Conservation (phyloP, 2,888 invertebrate species). For the Megaustenia siamemsis region DNA sequence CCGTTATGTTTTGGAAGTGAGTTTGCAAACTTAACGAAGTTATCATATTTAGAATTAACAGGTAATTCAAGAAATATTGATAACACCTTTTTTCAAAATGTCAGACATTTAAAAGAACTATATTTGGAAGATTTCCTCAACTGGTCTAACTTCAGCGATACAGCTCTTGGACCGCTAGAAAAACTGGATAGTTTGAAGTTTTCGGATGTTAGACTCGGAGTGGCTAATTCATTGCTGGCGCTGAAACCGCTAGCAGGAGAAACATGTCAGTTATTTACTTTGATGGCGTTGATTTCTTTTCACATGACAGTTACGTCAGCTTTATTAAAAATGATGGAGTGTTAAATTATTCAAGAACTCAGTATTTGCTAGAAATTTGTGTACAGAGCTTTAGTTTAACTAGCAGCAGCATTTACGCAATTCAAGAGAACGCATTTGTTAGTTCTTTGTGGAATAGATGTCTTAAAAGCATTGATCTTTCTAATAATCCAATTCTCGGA, state of each 20-base stretch:
- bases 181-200: background rate
- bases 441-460: conserved; percentile 15
- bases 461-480: conserved; percentile 10
- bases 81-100: background rate
- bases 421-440: background rate
- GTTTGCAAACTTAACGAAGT: conserved; percentile 23
- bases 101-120: background rate
- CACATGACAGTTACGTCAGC: background rate
- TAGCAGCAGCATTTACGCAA: background rate
- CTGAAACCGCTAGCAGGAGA: background rate
- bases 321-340: background rate
- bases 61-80: background rate
- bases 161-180: background rate
- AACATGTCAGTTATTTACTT: conserved; percentile 29
- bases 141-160: background rate
- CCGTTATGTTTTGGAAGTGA: background rate
- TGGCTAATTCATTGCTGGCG: background rate
- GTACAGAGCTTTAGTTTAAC: background rate
- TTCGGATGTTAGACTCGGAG: background rate
- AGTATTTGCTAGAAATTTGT: conserved; percentile 29
- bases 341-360: background rate
- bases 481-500: conserved; percentile 4
- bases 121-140: background rate
- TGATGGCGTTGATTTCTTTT: background rate
- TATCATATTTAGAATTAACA: background rate